These are phyloP conservation scores for Andrena cerasifolii DNA, from an alignment of 1,140 invertebrate species.

Conservation along the genomic window DNA sequence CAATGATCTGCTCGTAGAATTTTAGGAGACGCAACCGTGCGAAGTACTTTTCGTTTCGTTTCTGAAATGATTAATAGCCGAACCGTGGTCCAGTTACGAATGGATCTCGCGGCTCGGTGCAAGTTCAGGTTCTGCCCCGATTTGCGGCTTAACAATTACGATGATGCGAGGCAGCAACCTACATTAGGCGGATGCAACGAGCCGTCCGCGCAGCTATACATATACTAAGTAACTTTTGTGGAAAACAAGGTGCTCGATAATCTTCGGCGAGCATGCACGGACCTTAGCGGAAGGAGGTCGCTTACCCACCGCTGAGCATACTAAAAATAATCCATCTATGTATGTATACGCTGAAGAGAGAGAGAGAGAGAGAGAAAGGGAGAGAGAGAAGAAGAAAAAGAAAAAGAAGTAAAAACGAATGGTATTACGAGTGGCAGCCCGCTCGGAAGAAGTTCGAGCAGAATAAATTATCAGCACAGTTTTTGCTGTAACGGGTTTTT, in stretches of 20 bases:
- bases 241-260: constrained; percentile 27
- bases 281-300: not conserved
- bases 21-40: too few species aligned
- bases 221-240: constrained; percentile 31
- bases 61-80: too few species aligned
- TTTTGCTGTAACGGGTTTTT: not conserved
- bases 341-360: not conserved
- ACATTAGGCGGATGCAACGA: constrained; percentile 71
- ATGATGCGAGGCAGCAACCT: constrained; percentile 65
- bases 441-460: not conserved
- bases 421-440: not conserved
- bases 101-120: constrained; percentile 53
- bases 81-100: not conserved
- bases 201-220: constrained; percentile 13
- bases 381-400: too few species aligned
- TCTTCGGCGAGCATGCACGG: constrained; percentile 13
- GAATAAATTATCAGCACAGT: not conserved
- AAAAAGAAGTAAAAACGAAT: not conserved
- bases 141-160: constrained; percentile 70
- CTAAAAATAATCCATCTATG: constrained; percentile 10
- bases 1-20: too few species aligned
- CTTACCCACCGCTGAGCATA: not conserved
- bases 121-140: constrained; percentile 65
- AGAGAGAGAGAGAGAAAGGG: too few species aligned
- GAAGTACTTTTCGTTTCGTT: too few species aligned